A percentile compares a stretch with the other conserved stretches of the same genome.
These are phyloP conservation scores for Thermophis baileyi DNA, from an alignment of 2,113 vertebrate species.

Conservation along the genomic window DNA sequence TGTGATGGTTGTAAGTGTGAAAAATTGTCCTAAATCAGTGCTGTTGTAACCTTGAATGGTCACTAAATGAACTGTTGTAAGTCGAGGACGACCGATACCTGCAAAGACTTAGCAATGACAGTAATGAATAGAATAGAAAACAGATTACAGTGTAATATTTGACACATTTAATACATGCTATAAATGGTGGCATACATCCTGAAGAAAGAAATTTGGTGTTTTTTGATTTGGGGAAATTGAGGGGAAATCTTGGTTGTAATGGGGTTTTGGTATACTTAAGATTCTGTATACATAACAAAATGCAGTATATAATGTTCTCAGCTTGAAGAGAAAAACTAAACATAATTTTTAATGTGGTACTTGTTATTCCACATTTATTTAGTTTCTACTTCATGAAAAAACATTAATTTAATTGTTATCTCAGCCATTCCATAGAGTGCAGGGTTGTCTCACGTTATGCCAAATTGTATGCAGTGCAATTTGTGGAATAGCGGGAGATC, in stretches of 20 bases:
- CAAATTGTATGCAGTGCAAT: background rate
- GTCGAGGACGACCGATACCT: background rate
- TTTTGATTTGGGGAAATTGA: background rate
- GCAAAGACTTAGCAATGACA: background rate
- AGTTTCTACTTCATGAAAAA: background rate
- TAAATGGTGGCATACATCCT: background rate
- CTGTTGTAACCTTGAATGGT: background rate
- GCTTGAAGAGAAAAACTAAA: background rate
- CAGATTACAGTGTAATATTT: background rate
- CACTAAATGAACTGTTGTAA: background rate
- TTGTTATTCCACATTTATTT: background rate
- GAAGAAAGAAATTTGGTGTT: background rate
- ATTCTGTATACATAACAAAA: background rate
- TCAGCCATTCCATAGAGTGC: background rate
- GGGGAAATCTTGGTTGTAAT: background rate
- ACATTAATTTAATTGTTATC: background rate
- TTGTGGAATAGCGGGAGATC: background rate
- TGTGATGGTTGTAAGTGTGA: background rate
- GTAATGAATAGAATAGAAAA: background rate
- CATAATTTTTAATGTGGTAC: background rate
- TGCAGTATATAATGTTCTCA: background rate
- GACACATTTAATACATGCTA: background rate
- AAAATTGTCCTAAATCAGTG: background rate
- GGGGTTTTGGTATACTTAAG: background rate
- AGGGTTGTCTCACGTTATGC: background rate